Base-by-base conservation (phyloP, 2,888 invertebrate species). In the Philonicus albiceps region DNA sequence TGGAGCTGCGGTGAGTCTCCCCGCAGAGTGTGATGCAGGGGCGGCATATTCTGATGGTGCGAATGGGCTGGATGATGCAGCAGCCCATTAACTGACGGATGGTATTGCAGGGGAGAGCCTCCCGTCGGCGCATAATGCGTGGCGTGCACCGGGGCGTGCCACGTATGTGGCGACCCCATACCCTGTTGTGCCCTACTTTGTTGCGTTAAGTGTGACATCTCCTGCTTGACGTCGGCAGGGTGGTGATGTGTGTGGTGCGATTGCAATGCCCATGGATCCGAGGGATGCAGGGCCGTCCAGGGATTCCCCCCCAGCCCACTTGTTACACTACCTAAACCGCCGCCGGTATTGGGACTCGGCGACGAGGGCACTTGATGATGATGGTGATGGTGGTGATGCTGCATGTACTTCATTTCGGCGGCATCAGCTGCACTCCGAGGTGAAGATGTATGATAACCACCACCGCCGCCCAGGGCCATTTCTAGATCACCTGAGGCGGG, bases 371-470 rank as follows among this genome's bases (percentile, higher is more conserved):
- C 93, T 91, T 94, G 94, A 90, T 95, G 95, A 91, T 96, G 95
- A 91, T 96, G 96, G 93, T 97, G 95, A 93, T 96, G 96, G 93
- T 97, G 97, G 92, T 96, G 96, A 89, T 95, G 95, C 89, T 96
- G 95, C 94, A 96, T 95, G 93, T 98, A 98, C 93, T 98, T 98
- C 97, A 98, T 97, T 93, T 98, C 98, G 91, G 96, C 96, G 91
- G 96, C 96, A 93, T 97, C 97, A 89, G 95, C 94, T 91, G 96
- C 97, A 90, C 96, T 96, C 91, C 97, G 95, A 92, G 97, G 97
- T 93, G 97, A 97, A 87, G 94, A 93, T 88, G 94, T 93, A 92
- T 96, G 96, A 92, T 97, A 97, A 92, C 96, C 96, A 93, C 96
- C 95, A 93, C 96, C 95, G 92, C 96, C 96, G 91, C 96, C 96